A percentile compares a stretch with the other conserved stretches of the same genome.
phyloP scores from a whole-genome alignment of 30 jellyfish, hydroid and myxozoan species.

The Nemopilema nomurai region DNA sequence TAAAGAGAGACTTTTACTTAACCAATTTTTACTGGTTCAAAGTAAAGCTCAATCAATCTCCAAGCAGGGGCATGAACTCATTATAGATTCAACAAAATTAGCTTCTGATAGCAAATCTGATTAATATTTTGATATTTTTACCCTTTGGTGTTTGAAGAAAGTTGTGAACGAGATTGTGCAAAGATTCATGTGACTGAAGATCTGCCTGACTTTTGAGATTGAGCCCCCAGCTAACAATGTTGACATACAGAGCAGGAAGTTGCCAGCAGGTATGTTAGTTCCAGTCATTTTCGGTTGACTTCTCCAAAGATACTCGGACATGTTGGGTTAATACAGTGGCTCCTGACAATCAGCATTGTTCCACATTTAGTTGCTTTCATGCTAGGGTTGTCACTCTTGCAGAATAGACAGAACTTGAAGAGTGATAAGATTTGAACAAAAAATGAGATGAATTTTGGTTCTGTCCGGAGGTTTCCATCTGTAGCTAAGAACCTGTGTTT shows the following conservation, averaged over 20 bases:
- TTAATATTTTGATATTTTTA: not conserved
- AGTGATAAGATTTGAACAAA: conserved; percentile 16
- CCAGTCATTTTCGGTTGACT: conserved; percentile 58
- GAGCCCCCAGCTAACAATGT: conserved; percentile 48
- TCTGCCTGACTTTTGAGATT: not conserved
- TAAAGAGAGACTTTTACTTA: not conserved
- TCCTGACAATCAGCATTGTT: conserved; percentile 28
- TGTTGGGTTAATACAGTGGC: conserved; percentile 20
- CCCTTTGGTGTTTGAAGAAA: conserved; percentile 52
- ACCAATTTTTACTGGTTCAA: not conserved
- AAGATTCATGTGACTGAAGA: not conserved
- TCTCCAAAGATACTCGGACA: conserved; percentile 27
- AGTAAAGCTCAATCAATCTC: not conserved
- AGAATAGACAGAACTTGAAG: conserved; percentile 41
- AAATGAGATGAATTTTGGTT: conserved; percentile 43
- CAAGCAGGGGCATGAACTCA: not conserved
- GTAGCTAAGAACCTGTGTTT: conserved; percentile 3
- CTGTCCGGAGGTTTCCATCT: conserved; percentile 41
- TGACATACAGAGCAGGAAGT: conserved; percentile 37
- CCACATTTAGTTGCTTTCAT: conserved; percentile 11
- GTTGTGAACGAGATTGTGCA: conserved; percentile 15
- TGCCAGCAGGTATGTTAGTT: conserved; percentile 53
- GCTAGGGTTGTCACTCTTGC: conserved; percentile 30
- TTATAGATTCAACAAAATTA: not conserved
- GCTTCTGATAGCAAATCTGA: not conserved